Base-by-base conservation (phyloP, 2,797 vertebrate species). In the Coccyzus lansbergi region DNA sequence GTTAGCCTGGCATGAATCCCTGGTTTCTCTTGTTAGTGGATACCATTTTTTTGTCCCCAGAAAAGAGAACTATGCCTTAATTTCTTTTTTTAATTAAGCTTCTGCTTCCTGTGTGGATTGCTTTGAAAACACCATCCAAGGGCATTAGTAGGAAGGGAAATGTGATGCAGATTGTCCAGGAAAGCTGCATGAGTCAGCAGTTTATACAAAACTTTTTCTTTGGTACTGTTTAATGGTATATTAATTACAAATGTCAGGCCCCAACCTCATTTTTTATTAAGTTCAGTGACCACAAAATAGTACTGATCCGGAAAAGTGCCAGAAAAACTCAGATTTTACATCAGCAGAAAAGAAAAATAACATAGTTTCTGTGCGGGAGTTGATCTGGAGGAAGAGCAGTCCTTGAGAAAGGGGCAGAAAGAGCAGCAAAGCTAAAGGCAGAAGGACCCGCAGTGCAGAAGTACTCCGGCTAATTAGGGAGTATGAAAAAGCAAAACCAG, bases 101-200 rank as follows among this genome's bases (percentile, higher is more conserved):
- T 88, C 53, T 83, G 33, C 24, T 95, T 90, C 83, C 75, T 84
- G 13, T n/a, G 63, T 49, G 36, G 33, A 72, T 76, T 48, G 60
- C 79, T 91, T 67, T 80, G 85, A 38, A 67, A 83, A 67, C 49
- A 49, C 42, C n/a, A 76, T 33, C 40, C 65, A 53, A 31, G 44
- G 34, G 36, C 49, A 82, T 29, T n/a, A 4, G 28, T 65, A 62
- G 68, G 59, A 84, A 53, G 21, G 67, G 42, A 86, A 60, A 68
- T 65, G 55, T 56, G 38, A 75, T 84, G 46, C 55, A 42, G 29
- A 40, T 85, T 90, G 76, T 72, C 72, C 28, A 29, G 76, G 60
- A 77, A 86, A 81, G 81, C 58, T 71, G 88, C 81, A 92, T 96
- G 92, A 95, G 81, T 95, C 88, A 94, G 95, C 92, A 95, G 34